Conservation (phyloP, 2,797 vertebrate genomes). For the Australoheros facetus region DNA sequence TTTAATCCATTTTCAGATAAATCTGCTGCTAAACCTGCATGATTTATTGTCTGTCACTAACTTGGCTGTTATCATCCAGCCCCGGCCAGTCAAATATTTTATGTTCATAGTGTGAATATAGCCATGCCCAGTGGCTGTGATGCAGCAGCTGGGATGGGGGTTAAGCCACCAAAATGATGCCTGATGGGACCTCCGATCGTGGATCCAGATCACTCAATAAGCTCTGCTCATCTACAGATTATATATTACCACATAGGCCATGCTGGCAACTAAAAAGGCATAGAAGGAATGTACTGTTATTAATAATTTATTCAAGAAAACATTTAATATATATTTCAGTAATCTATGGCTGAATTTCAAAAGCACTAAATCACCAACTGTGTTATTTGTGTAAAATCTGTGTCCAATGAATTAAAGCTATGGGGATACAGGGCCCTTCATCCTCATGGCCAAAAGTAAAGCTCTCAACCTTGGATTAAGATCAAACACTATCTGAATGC, state of each 20-base stretch:
- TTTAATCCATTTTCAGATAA: constrained; percentile 42
- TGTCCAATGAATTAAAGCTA: constrained; percentile 23
- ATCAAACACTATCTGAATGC: constrained; percentile 53
- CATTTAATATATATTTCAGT: not conserved
- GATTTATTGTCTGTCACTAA: constrained; percentile 47
- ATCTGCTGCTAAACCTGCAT: constrained; percentile 33
- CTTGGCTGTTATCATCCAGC: constrained; percentile 8
- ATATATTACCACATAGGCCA: not conserved
- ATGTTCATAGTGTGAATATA: constrained; percentile 17
- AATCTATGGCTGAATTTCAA: not conserved
- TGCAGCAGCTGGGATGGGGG: constrained; percentile 25
- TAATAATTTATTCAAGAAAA: not conserved
- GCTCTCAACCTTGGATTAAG: constrained; percentile 44
- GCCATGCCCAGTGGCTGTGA: not conserved
- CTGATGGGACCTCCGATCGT: constrained; percentile 21
- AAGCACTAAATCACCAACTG: constrained; percentile 2
- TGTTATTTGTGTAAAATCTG: not conserved
- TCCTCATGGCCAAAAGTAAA: constrained; percentile 22
- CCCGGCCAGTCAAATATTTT: constrained; percentile 1
- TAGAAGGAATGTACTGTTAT: not conserved
- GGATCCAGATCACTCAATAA: constrained; percentile 52
- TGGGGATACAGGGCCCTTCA: constrained; percentile 18
- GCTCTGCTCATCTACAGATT: constrained; percentile 33
- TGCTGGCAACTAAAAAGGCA: not conserved
- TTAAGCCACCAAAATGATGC: constrained; percentile 31